phyloP scores from a whole-genome alignment of 53 echinoderm and acorn worm species.

The Temnopleurus reevesii region DNA sequence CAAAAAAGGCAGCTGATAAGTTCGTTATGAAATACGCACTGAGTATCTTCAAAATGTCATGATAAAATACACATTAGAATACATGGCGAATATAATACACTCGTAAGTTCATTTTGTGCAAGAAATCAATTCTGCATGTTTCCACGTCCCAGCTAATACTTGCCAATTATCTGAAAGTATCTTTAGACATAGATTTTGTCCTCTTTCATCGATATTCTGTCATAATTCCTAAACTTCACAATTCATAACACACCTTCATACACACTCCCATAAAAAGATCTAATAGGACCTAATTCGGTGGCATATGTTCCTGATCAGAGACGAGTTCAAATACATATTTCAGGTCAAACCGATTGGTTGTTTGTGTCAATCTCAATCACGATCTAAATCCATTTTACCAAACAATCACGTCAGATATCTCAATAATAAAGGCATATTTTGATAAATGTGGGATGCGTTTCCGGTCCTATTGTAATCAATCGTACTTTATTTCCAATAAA shows the following conservation, averaged over 20 bases:
- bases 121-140: too few species aligned
- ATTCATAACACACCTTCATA: background rate
- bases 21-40: too few species aligned
- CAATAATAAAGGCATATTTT: background rate
- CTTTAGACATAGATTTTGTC: background rate
- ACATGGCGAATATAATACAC: too few species aligned
- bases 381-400: slow-evolving; percentile 33
- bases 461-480: background rate
- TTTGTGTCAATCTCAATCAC: slow-evolving; percentile 41
- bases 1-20: too few species aligned
- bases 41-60: too few species aligned
- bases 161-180: too few species aligned
- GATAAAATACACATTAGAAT: too few species aligned
- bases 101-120: too few species aligned
- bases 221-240: background rate
- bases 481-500: too few species aligned
- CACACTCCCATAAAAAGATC: background rate
- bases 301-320: slow-evolving; percentile 30
- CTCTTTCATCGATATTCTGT: background rate
- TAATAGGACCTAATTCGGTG: background rate
- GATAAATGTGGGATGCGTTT: background rate
- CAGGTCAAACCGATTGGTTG: slow-evolving; percentile 23
- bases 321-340: slow-evolving; percentile 12
- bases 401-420: slow-evolving; percentile 2
- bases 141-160: too few species aligned